phyloP scores from a whole-genome alignment of 2,888 invertebrate genomes.

The Himalopsyche anomala region DNA sequence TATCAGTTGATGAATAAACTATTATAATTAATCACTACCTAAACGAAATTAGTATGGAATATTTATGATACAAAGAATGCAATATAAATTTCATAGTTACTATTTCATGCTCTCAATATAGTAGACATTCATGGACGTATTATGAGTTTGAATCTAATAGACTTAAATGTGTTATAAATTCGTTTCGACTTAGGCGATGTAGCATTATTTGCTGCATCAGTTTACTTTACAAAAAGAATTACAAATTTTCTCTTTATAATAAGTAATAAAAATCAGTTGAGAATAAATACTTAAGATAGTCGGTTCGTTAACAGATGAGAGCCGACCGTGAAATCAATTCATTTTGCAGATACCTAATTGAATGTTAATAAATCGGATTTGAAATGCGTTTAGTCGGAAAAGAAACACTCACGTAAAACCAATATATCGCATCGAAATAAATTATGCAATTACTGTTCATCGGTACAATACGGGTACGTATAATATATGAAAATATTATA shows the following conservation, averaged over 20 bases:
- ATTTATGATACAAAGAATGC: too few relatives aligned
- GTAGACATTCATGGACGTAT: too few relatives aligned
- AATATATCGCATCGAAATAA: neutral
- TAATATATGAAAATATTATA: too few relatives aligned
- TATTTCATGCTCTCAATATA: too few relatives aligned
- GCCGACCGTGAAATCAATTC: slow-evolving; percentile 30
- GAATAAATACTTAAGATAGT: neutral
- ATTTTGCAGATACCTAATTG: slow-evolving; percentile 15
- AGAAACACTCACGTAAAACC: slow-evolving; percentile 1
- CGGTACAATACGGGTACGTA: too few relatives aligned
- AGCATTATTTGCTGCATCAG: neutral
- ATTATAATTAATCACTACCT: too few relatives aligned
- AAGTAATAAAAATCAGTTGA: neutral
- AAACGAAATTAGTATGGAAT: too few relatives aligned
- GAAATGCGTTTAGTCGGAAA: slow-evolving; percentile 12
- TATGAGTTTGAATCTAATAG: too few relatives aligned
- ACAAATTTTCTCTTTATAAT: slow-evolving; percentile 21
- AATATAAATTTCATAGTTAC: too few relatives aligned
- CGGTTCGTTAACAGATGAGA: slow-evolving; percentile 5
- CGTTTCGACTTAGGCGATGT: neutral
- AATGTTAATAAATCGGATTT: neutral
- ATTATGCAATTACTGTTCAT: too few relatives aligned
- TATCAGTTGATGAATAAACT: too few relatives aligned
- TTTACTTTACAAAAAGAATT: neutral
- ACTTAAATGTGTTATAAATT: too few relatives aligned